Percentiles rank a stretch among this genome's conserved stretches.
Conservation (phyloP, 2,797 vertebrate species). For the Pantherophis alleghaniensis region DNA sequence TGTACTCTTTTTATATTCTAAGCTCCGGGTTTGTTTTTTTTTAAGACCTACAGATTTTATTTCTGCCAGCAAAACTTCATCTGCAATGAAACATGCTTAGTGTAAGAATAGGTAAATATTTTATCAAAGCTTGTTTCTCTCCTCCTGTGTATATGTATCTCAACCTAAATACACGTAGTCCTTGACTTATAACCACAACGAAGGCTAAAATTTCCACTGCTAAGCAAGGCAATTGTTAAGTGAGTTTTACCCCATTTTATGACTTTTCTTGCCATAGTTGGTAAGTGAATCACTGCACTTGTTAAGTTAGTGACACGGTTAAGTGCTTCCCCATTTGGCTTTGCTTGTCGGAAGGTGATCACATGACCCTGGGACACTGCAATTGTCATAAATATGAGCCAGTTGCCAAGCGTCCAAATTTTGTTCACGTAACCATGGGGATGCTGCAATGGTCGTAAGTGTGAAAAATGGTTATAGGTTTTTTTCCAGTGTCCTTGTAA, state of each 20-base stretch:
- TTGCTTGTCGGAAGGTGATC: not conserved
- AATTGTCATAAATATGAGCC: not conserved
- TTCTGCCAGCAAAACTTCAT: accelerated
- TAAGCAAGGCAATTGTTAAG: not conserved
- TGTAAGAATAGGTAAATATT: not conserved
- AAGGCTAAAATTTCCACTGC: not conserved
- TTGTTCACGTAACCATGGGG: not conserved
- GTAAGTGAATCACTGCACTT: not conserved
- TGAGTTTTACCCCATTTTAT: not conserved
- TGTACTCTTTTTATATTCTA: not conserved
- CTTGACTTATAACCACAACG: not conserved
- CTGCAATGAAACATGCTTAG: not conserved
- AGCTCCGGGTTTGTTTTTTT: not conserved
- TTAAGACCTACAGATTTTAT: not conserved
- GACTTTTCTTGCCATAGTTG: not conserved
- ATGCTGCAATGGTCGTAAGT: not conserved
- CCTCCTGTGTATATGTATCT: not conserved
- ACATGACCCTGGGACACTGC: not conserved
- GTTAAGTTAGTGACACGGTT: not conserved
- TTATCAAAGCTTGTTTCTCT: constrained; percentile 6
- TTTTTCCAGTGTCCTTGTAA: not conserved
- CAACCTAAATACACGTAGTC: not conserved
- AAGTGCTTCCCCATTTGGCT: not conserved
- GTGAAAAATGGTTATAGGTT: not conserved
- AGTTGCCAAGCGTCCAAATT: not conserved